Evolutionary conservation across 2,113 vertebrate species (phyloP), one percentile per base, ranked within the genome.

Genomic region (Orientallactaga bullata): DNA sequence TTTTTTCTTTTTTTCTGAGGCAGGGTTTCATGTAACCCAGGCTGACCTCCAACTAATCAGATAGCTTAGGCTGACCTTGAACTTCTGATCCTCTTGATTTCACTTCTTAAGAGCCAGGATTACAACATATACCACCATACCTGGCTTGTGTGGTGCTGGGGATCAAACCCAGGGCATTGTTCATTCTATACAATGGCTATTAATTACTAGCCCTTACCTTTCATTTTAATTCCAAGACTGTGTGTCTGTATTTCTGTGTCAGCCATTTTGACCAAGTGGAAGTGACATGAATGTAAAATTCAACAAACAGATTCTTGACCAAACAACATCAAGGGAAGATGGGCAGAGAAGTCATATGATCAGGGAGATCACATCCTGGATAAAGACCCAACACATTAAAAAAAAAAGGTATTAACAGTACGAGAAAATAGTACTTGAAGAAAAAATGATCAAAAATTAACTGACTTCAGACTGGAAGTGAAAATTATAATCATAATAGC

Each of bases 401-500:
- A 89, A 63, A 63, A 32, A 7, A 55, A 85, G 17, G 17, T 60
- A 58, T 7, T 63, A 89, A 84, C 35, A 86, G 72, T 88, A 71
- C 68, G 61, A 65, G 17, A 82, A 90, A 60, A 42, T 63, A 76
- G 16, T 35, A 58, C 79, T 89, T 79, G 65, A 90, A 90, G 18
- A 68, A 90, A 90, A 32, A 91, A 26, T 23, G 58, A 15, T 23
- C 3, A 69, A 73, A 72, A 94, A 91, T 39, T 63, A 85, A 88
- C 4, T 37, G 10, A 30, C 21, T 69, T 83, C 58, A 77, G 30
- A 13, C 35, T 66, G 37, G 35, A 90, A 80, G 80, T 78, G 26
- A 47, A 47, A 47, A 47, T 8, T 47, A 47, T 47, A 47, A 8
- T 47, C 42, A 47, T 47, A 47, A 47, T 32, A 69, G 12, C 55